Conservation (phyloP, 2,113 vertebrate genomes). For the Hippopotamus amphibius region DNA sequence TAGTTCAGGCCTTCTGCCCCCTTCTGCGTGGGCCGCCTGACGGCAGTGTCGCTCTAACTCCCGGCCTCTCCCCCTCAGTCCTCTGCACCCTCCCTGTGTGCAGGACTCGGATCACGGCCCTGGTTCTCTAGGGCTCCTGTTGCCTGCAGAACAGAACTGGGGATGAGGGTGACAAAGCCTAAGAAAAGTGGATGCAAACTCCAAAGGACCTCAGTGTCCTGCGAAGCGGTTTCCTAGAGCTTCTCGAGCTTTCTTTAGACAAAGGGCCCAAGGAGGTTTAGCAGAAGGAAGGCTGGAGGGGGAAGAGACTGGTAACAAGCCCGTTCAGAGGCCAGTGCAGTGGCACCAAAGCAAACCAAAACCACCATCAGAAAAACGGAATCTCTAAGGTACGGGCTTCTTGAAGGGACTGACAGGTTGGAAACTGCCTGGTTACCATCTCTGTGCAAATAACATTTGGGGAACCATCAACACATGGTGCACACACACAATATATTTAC, state of each 20-base stretch:
- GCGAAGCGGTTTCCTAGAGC: neutral
- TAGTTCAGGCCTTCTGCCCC: neutral
- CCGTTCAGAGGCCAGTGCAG: neutral
- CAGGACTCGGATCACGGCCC: neutral
- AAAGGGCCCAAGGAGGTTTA: neutral
- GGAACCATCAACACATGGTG: slow-evolving; percentile 78
- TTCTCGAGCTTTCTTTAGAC: neutral
- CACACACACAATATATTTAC: slow-evolving; percentile 74
- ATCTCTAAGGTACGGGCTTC: slow-evolving; percentile 67
- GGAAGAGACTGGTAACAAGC: neutral
- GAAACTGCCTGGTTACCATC: slow-evolving; percentile 86
- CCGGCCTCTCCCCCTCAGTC: too few relatives aligned
- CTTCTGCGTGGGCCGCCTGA: rapidly evolving
- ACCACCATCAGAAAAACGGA: neutral
- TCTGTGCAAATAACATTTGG: slow-evolving; percentile 87
- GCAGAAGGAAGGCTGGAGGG: neutral
- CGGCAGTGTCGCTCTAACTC: rapidly evolving
- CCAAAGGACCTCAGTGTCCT: neutral
- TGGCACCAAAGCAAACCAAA: neutral
- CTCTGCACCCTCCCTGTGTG: neutral
- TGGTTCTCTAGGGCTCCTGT: neutral
- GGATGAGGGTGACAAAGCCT: neutral
- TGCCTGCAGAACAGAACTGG: neutral
- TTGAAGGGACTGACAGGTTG: slow-evolving; percentile 73
- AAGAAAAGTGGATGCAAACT: neutral